These are phyloP conservation scores for Drosophila seguyi DNA, from an alignment of 1,140 invertebrate genomes.

Conservation along the genomic window DNA sequence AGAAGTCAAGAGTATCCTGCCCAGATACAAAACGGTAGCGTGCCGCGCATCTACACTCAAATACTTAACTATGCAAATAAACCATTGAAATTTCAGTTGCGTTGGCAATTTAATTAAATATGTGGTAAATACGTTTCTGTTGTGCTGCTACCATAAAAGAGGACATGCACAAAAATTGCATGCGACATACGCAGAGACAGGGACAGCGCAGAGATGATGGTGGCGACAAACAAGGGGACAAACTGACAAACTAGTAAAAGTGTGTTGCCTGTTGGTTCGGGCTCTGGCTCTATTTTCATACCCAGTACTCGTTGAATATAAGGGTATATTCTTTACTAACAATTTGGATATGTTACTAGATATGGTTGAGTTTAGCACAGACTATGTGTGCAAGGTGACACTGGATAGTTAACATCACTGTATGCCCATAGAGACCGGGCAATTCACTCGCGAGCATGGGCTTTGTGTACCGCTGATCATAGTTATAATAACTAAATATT, in stretches of 20 bases:
- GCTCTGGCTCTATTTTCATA: constrained; percentile 2
- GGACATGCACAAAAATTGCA: constrained; percentile 77
- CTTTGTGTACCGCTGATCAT: too few species aligned
- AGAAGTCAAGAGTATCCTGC: background rate
- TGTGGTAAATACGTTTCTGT: constrained; percentile 70
- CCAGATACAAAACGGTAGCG: background rate
- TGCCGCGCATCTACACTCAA: constrained; percentile 26
- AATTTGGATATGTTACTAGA: too few species aligned
- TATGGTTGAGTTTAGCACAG: too few species aligned
- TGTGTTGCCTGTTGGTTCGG: constrained; percentile 35
- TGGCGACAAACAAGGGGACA: constrained; percentile 55
- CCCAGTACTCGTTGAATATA: background rate
- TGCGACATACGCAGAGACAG: constrained; percentile 28
- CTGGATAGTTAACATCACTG: too few species aligned
- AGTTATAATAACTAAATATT: too few species aligned
- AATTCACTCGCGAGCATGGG: too few species aligned
- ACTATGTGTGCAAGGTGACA: too few species aligned
- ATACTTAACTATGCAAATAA: constrained; percentile 72
- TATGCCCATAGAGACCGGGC: too few species aligned
- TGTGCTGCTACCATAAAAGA: constrained; percentile 52
- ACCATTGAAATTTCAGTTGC: constrained; percentile 69
- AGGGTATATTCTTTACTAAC: background rate
- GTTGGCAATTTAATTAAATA: constrained; percentile 79
- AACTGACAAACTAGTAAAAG: constrained; percentile 78
- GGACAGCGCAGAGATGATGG: background rate